Percentiles rank a stretch among this genome's conserved stretches.
phyloP scores from a whole-genome alignment of 2,888 invertebrate genomes.

The Ophioninae sp. region DNA sequence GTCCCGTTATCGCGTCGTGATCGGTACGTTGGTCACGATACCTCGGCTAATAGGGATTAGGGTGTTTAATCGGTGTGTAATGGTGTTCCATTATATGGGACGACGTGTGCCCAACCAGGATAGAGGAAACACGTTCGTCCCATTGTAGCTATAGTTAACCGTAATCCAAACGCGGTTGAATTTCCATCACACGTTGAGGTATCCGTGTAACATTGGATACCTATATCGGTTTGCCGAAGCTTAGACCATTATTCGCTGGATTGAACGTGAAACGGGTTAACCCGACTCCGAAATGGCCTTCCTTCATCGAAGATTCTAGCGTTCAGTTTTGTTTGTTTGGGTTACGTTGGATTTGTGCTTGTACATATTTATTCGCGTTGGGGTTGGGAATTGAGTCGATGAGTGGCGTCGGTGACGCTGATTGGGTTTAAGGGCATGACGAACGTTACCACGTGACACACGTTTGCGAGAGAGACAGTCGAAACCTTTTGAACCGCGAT shows the following conservation, averaged over 20 bases:
- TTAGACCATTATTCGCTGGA: constrained; percentile 34
- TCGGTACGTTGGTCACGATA: constrained; percentile 38
- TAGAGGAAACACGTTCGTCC: constrained; percentile 35
- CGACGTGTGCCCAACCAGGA: constrained; percentile 14
- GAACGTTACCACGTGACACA: too few species aligned
- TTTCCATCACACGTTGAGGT: not conserved
- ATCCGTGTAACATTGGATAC: too few species aligned
- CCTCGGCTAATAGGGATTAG: constrained; percentile 65
- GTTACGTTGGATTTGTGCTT: too few species aligned
- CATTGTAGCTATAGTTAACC: constrained; percentile 26
- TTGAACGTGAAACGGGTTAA: not conserved
- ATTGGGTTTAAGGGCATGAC: too few species aligned
- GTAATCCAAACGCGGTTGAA: constrained; percentile 27
- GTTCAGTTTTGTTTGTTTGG: too few species aligned
- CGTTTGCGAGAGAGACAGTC: too few species aligned
- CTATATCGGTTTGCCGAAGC: constrained; percentile 5
- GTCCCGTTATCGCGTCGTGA: not conserved
- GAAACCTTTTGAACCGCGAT: too few species aligned
- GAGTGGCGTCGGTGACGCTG: too few species aligned
- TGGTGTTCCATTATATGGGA: constrained; percentile 57
- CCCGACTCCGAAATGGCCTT: too few species aligned
- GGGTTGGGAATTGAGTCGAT: too few species aligned
- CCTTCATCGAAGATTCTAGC: too few species aligned
- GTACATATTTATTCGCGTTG: too few species aligned
- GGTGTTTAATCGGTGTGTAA: constrained; percentile 67